A percentile compares a stretch with the other conserved stretches of the same genome.
Evolutionary conservation across 2,888 invertebrate genomes (phyloP).

Genomic region (Allacma fusca): DNA sequence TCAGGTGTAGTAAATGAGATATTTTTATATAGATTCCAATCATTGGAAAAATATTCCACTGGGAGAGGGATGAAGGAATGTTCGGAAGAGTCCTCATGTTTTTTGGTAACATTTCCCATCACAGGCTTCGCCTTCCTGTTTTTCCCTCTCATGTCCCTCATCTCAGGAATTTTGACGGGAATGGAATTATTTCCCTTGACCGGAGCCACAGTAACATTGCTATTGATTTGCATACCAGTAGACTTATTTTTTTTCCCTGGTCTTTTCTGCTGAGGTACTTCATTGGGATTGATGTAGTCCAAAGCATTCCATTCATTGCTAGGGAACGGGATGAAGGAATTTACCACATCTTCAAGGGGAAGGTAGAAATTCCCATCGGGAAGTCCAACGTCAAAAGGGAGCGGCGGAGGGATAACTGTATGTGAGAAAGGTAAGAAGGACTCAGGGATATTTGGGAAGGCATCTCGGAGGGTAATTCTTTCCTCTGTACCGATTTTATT

Average conservation of each 20-base stretch:
- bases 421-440: neutral
- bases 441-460: neutral
- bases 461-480: neutral
- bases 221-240: too few species aligned
- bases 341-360: constrained; percentile 32
- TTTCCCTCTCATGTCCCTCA: neutral
- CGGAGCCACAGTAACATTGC: too few species aligned
- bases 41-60: constrained; percentile 29
- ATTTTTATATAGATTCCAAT: constrained; percentile 12
- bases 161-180: too few species aligned
- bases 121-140: neutral
- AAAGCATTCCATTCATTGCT: constrained; percentile 42
- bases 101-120: neutral
- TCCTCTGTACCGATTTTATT: neutral
- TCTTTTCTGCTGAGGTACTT: neutral
- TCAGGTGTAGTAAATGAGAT: constrained; percentile 3
- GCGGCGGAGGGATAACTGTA: neutral
- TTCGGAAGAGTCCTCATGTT: constrained; percentile 8
- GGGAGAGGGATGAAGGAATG: constrained; percentile 32
- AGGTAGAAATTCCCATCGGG: constrained; percentile 2
- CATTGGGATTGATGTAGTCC: constrained; percentile 36
- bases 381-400: neutral
- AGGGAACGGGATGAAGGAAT: constrained; percentile 38
- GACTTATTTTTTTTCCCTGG: too few species aligned
- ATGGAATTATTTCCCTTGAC: too few species aligned